Conservation (phyloP, 1,140 invertebrate genomes). For the Gonioctena quinquepunctata region DNA sequence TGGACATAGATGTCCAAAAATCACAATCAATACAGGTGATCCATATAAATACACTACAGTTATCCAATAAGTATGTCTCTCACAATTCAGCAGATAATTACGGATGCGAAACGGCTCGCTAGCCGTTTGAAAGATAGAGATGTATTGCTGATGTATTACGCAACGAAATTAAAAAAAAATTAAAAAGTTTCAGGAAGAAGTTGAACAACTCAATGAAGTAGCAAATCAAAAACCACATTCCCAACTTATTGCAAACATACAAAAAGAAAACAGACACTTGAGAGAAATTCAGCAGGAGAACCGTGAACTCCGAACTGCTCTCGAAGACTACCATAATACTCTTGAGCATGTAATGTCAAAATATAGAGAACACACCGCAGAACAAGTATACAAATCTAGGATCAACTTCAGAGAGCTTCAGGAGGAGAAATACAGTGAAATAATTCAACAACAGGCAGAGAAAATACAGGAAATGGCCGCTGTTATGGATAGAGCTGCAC, state of each 20-base stretch:
- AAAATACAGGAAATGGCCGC: slow-evolving; percentile 95
- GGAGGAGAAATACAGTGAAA: slow-evolving; percentile 70
- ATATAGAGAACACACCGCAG: slow-evolving; percentile 89
- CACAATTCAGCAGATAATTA: slow-evolving; percentile 89
- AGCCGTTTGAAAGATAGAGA: slow-evolving; percentile 87
- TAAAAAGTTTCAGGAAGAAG: slow-evolving; percentile 95
- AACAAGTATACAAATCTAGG: slow-evolving; percentile 77
- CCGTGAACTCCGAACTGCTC: slow-evolving; percentile 79
- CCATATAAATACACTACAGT: background rate
- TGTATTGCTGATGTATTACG: slow-evolving; percentile 79
- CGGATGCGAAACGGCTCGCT: slow-evolving; percentile 87
- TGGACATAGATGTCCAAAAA: background rate
- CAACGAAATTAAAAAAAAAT: too few relatives aligned
- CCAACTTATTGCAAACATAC: slow-evolving; percentile 88
- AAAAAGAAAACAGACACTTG: slow-evolving; percentile 87
- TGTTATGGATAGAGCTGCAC: slow-evolving; percentile 87
- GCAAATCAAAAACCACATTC: slow-evolving; percentile 85
- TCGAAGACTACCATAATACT: slow-evolving; percentile 93
- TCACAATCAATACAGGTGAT: background rate
- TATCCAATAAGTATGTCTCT: slow-evolving; percentile 62
- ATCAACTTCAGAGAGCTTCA: slow-evolving; percentile 71
- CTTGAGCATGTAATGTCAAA: slow-evolving; percentile 97
- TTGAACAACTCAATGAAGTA: slow-evolving; percentile 86
- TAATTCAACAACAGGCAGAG: slow-evolving; percentile 78
- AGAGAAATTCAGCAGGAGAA: slow-evolving; percentile 92